Conservation (phyloP, 1,140 invertebrate genomes). For the Dendroctonus ponderosae region DNA sequence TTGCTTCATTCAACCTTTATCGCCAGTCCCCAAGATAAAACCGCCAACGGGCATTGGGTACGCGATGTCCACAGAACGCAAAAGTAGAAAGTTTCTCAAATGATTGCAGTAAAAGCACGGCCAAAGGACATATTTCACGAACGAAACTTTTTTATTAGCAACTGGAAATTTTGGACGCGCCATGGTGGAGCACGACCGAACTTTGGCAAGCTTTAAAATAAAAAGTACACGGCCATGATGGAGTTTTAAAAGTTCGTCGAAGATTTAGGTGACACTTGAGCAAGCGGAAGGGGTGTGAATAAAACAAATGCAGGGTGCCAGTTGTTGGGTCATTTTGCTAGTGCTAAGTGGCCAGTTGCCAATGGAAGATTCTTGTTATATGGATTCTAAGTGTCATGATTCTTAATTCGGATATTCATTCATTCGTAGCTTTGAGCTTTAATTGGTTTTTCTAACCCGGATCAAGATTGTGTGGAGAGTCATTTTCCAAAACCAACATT, state of each 20-base stretch:
- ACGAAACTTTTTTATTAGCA: constrained; percentile 22
- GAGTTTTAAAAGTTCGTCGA: constrained; percentile 2
- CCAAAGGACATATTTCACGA: constrained; percentile 23
- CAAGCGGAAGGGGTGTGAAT: no score
- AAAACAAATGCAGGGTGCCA: no score
- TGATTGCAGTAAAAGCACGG: constrained; percentile 18
- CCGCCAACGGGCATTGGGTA: constrained; percentile 13
- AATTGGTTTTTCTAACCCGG: no score
- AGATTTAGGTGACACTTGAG: background rate
- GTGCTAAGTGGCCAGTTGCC: no score
- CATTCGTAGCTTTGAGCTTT: no score
- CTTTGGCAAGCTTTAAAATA: constrained; percentile 7
- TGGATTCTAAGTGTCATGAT: no score
- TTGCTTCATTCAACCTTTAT: no score
- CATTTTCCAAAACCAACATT: no score
- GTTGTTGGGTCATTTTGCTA: no score
- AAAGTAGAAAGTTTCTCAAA: constrained; percentile 19
- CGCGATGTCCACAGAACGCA: constrained; percentile 14
- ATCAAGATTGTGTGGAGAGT: no score
- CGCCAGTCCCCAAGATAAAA: background rate
- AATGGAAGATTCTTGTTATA: no score
- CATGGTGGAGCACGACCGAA: background rate
- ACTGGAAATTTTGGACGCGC: constrained; percentile 15
- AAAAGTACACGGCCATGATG: background rate
- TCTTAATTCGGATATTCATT: no score